Evolutionary conservation across 2,113 vertebrate species (phyloP).

Genomic region (Periophthalmodon schlosseri): DNA sequence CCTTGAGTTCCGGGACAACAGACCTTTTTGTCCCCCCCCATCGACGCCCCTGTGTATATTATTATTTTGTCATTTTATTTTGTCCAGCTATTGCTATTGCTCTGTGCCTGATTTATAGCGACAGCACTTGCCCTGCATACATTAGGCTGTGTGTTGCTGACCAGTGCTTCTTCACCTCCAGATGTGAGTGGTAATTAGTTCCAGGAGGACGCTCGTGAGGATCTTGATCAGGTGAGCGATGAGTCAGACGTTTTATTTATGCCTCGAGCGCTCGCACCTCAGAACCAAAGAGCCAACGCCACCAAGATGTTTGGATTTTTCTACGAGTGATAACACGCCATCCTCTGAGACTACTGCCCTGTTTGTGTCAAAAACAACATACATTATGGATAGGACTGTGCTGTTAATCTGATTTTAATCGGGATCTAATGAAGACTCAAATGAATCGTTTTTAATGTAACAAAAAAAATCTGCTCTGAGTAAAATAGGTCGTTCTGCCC

Average conservation of each 20-base stretch:
- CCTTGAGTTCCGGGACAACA: too few relatives aligned
- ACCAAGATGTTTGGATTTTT: not conserved
- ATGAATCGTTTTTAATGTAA: too few relatives aligned
- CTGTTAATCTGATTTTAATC: too few relatives aligned
- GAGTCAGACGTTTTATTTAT: conserved; percentile 20
- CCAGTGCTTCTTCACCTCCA: not conserved
- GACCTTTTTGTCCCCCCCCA: too few relatives aligned
- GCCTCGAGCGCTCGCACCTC: not conserved
- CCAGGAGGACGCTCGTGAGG: conserved; percentile 8
- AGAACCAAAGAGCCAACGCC: not conserved
- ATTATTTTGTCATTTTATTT: too few relatives aligned
- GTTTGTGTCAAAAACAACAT: not conserved
- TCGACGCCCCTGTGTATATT: too few relatives aligned
- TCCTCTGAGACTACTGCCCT: not conserved
- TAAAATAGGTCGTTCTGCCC: too few relatives aligned
- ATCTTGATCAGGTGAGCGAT: not conserved
- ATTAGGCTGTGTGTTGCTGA: conserved; percentile 2
- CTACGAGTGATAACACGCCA: not conserved
- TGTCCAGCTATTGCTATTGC: not conserved
- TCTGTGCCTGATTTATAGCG: not conserved
- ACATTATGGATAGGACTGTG: not conserved
- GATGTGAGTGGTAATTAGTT: not conserved
- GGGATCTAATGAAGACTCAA: too few relatives aligned
- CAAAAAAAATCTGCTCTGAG: too few relatives aligned
- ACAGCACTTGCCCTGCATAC: not conserved